Evolutionary conservation across 2,888 invertebrate genomes (phyloP).

Genomic region (Pardosa pseudoannulata): DNA sequence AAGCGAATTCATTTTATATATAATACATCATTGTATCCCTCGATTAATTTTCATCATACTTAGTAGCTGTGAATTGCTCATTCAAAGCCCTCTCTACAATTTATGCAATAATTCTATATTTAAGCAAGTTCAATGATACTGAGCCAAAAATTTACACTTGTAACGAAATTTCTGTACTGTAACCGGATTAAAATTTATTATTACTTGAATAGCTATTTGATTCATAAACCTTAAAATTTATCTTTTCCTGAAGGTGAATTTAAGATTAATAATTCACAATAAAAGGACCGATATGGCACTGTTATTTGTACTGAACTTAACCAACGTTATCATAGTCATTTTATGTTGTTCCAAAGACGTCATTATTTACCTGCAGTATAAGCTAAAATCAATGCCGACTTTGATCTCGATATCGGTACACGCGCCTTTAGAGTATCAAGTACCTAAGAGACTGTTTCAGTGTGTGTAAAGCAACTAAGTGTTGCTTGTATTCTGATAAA

Average conservation of each 20-base stretch:
- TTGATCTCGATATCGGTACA: conserved; percentile 8
- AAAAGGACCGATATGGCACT: not conserved
- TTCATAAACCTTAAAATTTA: too few species aligned
- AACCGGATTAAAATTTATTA: too few species aligned
- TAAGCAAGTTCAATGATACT: not conserved
- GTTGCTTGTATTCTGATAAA: not conserved
- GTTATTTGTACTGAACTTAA: not conserved
- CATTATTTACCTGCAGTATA: not conserved
- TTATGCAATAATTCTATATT: not conserved
- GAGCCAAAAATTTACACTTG: too few species aligned
- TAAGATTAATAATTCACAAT: too few species aligned
- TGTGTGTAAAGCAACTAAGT: not conserved
- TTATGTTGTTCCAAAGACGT: not conserved
- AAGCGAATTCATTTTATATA: too few species aligned
- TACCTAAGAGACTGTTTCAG: not conserved
- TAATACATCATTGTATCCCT: too few species aligned
- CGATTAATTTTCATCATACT: too few species aligned
- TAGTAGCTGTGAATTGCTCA: too few species aligned
- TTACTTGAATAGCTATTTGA: too few species aligned
- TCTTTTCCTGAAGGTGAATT: too few species aligned
- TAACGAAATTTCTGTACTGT: too few species aligned
- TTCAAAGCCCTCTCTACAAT: not conserved
- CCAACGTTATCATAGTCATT: not conserved
- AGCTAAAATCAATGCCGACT: not conserved
- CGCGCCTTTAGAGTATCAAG: not conserved